These are phyloP conservation scores for Hemicordylus capensis DNA, from an alignment of 2,113 vertebrate species.

Conservation along the genomic window DNA sequence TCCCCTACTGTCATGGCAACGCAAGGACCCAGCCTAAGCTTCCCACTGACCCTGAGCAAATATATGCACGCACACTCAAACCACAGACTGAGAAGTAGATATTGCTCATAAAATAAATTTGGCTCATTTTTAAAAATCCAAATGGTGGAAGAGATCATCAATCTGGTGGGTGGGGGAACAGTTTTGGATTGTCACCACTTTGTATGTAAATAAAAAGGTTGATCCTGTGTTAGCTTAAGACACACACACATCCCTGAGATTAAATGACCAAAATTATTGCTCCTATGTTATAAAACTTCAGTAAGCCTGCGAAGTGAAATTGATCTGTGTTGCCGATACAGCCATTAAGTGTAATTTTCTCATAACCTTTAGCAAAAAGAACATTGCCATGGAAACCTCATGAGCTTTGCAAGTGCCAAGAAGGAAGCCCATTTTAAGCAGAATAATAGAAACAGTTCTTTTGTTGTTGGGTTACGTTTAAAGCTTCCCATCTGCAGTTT, in stretches of 20 bases:
- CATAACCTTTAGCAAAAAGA: slow-evolving; percentile 29
- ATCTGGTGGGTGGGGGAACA: neutral
- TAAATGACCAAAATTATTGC: slow-evolving; percentile 20
- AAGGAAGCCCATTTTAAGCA: neutral
- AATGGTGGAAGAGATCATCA: too few species aligned
- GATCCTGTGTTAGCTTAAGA: neutral
- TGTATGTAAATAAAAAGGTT: slow-evolving; percentile 1
- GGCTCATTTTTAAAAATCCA: too few species aligned
- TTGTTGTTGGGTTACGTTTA: neutral
- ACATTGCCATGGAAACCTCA: slow-evolving; percentile 11
- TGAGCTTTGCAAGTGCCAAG: neutral
- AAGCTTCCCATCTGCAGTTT: slow-evolving; percentile 15
- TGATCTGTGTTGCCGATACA: slow-evolving; percentile 40
- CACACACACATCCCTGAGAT: slow-evolving; percentile 13
- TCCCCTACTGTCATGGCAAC: neutral
- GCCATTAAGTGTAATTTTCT: neutral
- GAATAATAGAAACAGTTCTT: neutral
- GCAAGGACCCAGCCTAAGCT: neutral
- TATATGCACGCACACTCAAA: neutral
- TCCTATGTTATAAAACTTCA: slow-evolving; percentile 19
- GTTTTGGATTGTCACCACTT: neutral
- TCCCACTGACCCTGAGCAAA: neutral
- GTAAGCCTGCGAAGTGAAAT: neutral
- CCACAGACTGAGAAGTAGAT: neutral
- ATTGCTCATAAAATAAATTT: neutral